A percentile compares a stretch with the other conserved stretches of the same genome.
phyloP scores from a whole-genome alignment of 2,888 invertebrate genomes.

The Stenchaetothrips biformis region DNA sequence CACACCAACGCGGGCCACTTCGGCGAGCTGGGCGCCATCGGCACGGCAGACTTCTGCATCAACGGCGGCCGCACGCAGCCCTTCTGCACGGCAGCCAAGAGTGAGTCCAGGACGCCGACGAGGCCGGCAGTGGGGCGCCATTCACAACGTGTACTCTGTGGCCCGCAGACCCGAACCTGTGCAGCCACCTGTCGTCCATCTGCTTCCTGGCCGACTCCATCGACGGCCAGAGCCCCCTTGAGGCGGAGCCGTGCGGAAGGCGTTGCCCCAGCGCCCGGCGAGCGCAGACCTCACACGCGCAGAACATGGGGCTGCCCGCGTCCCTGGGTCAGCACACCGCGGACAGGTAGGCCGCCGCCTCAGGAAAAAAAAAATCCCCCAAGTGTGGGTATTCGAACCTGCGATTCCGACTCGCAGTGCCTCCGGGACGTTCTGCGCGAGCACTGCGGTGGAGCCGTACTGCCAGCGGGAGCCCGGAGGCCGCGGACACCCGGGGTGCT shows the following conservation, averaged over 20 bases:
- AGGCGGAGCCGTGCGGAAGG: conserved; percentile 67
- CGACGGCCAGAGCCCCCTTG: conserved; percentile 49
- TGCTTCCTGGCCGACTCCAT: conserved; percentile 76
- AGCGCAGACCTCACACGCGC: conserved; percentile 24
- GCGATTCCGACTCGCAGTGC: conserved; percentile 48
- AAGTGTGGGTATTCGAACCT: neutral
- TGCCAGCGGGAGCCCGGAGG: conserved; percentile 56
- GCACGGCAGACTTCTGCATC: conserved; percentile 74
- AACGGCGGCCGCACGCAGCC: conserved; percentile 74
- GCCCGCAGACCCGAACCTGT: conserved; percentile 52
- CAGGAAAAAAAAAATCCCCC: too few species aligned
- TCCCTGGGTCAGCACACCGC: conserved; percentile 69
- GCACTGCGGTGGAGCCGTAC: conserved; percentile 61
- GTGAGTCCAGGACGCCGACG: conserved; percentile 47
- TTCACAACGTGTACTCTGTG: neutral
- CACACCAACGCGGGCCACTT: conserved; percentile 71
- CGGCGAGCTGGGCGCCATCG: conserved; percentile 66
- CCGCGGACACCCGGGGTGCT: conserved; percentile 64
- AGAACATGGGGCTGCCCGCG: conserved; percentile 52
- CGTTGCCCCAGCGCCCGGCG: conserved; percentile 53
- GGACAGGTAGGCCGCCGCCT: conserved; percentile 52
- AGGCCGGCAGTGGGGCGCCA: too few species aligned
- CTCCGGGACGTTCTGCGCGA: conserved; percentile 65
- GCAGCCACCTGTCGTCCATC: conserved; percentile 75
- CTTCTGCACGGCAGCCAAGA: conserved; percentile 65